Base-by-base conservation (phyloP, 2,113 vertebrate species). In the Lepidothrix coronata region DNA sequence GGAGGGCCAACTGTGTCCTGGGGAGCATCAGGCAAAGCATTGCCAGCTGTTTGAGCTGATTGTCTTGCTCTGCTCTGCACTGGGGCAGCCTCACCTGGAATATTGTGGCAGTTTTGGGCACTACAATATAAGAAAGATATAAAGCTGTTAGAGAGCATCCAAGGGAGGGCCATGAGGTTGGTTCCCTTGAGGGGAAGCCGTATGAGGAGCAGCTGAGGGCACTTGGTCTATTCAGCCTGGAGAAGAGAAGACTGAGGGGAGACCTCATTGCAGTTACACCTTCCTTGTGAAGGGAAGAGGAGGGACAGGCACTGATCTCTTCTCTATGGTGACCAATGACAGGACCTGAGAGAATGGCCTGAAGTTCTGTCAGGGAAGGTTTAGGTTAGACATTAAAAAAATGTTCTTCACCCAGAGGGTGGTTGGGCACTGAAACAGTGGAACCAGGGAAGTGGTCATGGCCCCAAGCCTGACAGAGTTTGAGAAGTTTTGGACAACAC, bases 181-280 rank as follows among this genome's bases (percentile, higher is more conserved):
- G 9, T 1, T 41, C 4, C 0, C 24, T 41, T 0, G 14, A 66
- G 23, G 41, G 1, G 55, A 37, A 31, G 58, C 17, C 0, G 0
- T 27, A 1, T 22, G 24, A 88, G 48, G 33, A n/a, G 6, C 0
- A 1, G 19, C 65, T 71, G 74, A 62, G 10, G n/a, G 0, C 10
- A 0, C 30, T 46, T 1, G 33, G 15, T 46, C 4, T 70, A 39
- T n/a, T 6, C 23, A 71, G 28, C 28, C 33, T 70, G 48, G 74
- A 58, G 55, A 21, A 23, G 57, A 46, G 74, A 15, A 48, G 48
- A 8, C 28, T 55, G 48, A 71, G 57, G 48, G 23, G 12, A 79
- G 12, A 55, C 12, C 39, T 78, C 57, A 71, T 1, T 62, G 46
- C 18, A 54, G n/a, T 5, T 1, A 30, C 39, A 79, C 0, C 20